Conservation (phyloP, 2,113 vertebrate species). For the Entelurus aequoreus region DNA sequence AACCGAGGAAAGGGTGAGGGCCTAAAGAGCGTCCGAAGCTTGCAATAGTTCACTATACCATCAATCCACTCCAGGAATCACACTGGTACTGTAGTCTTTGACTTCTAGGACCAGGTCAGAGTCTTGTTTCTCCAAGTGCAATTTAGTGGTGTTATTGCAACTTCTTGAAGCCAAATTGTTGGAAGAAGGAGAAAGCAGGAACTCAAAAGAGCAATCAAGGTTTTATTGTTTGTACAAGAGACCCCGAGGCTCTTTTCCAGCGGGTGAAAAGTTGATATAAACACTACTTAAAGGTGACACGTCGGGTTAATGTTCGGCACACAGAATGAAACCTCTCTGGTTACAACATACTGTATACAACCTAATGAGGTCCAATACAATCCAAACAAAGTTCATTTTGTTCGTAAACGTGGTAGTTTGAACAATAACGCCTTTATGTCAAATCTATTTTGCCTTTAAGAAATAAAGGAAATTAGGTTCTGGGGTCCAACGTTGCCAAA, state of each 20-base stretch:
- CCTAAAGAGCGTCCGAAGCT: constrained; percentile 43
- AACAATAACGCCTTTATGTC: no score
- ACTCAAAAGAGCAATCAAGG: constrained; percentile 21
- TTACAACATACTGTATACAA: not conserved
- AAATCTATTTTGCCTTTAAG: no score
- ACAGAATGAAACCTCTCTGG: constrained; percentile 8
- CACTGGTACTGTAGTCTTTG: constrained; percentile 14
- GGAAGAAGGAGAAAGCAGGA: constrained; percentile 17
- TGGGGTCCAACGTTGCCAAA: no score
- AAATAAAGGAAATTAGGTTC: no score
- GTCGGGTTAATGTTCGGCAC: not conserved
- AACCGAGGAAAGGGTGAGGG: constrained; percentile 28
- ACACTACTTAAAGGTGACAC: constrained; percentile 9
- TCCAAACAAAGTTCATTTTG: not conserved
- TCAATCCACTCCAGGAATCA: constrained; percentile 41
- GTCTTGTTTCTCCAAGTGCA: constrained; percentile 1
- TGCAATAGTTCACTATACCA: constrained; percentile 63
- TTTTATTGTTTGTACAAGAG: not conserved
- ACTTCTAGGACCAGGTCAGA: constrained; percentile 29
- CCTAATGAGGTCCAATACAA: not conserved
- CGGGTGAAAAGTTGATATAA: not conserved
- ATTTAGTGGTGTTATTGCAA: constrained; percentile 35
- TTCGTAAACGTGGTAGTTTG: no score
- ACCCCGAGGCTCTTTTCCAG: constrained; percentile 23
- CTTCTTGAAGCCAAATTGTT: constrained; percentile 28